Base-by-base conservation (phyloP, 2,888 invertebrate genomes). In the Chloromyia formosa region DNA sequence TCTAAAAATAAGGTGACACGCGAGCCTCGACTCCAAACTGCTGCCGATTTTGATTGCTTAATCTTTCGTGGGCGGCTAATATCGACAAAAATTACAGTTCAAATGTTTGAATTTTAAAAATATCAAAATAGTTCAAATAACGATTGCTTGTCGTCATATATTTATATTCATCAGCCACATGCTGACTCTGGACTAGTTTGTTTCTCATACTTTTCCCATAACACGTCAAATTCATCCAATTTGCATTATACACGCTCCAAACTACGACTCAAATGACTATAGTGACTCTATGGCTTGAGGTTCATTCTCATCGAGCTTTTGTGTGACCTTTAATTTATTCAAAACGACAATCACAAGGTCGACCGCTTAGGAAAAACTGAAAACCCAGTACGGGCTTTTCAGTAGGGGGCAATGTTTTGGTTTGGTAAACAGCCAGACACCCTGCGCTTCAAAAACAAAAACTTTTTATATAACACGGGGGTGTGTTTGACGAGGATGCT, bases 291-390 rank as follows among this genome's bases (percentile, higher is more conserved):
- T 35, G 27, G n/a, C 7, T 35, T 35, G 27, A 7, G 27, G 27
- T 35, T 35, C 27, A 35, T 35, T 35, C 27, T 7, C 27, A 35
- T 35, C 27, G 27, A 35, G 27, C 7, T 35, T 35, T 35, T 35
- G 27, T 66, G 45, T 66, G 66, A 66, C 66, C 66, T 66, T 66
- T 66, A 66, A 66, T 66, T 66, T 66, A 66, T 66, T 42, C 66
- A 20, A 49, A 20, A 66, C 45, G 66, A 20, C 22, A 66, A 66
- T 66, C 45, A 66, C 66, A 66, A 66, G 66, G 66, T 66, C 66
- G 66, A 49, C 49, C 49, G 12, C 12, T 49, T 49, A 35, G 49
- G 49, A 49, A 49, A 49, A 49, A 49, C 49, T 49, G 27, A 35
- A 7, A 35, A 35, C 27, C 7, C 7, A 35, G 27, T 35, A 35